Evolutionary conservation across 2,888 invertebrate species (phyloP).

Genomic region (Pemphredon lugubris): DNA sequence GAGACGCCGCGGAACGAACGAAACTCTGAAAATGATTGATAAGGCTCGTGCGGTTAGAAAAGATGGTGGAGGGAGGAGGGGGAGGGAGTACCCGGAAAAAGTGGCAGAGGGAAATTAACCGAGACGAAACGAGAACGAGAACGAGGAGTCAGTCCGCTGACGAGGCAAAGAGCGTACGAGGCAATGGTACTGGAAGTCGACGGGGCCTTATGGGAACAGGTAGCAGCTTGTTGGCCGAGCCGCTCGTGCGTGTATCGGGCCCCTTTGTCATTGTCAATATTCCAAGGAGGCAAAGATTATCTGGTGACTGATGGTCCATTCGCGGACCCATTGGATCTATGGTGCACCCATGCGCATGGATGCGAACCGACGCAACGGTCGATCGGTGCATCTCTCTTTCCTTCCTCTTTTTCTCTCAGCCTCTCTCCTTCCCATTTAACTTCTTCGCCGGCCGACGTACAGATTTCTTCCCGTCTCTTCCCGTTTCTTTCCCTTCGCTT

Average conservation of each 20-base stretch:
- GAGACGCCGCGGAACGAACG: background rate
- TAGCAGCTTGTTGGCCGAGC: constrained; percentile 46
- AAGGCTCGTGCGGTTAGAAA: constrained; percentile 10
- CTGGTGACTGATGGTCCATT: constrained; percentile 73
- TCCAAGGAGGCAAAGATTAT: constrained; percentile 71
- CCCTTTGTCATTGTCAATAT: constrained; percentile 76
- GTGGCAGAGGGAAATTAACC: constrained; percentile 53
- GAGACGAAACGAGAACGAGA: constrained; percentile 49
- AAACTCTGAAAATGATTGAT: constrained; percentile 31
- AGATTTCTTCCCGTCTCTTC: constrained; percentile 5
- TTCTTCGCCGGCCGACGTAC: background rate
- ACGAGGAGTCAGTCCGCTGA: constrained; percentile 44
- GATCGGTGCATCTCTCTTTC: constrained; percentile 36
- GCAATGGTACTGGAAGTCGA: constrained; percentile 18
- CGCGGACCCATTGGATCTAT: constrained; percentile 66
- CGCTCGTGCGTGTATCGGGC: constrained; percentile 52
- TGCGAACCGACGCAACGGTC: constrained; percentile 55
- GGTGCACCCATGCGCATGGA: constrained; percentile 59
- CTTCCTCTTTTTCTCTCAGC: background rate
- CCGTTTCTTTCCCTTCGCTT: constrained; percentile 35
- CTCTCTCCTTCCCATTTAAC: constrained; percentile 2
- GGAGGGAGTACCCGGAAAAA: constrained; percentile 18
- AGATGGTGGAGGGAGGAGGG: background rate
- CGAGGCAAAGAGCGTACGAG: constrained; percentile 30
- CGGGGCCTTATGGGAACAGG: constrained; percentile 63